A percentile compares a stretch with the other conserved stretches of the same genome.
Conservation (phyloP, 2,888 invertebrate genomes). For the Drosophila colorata region DNA sequence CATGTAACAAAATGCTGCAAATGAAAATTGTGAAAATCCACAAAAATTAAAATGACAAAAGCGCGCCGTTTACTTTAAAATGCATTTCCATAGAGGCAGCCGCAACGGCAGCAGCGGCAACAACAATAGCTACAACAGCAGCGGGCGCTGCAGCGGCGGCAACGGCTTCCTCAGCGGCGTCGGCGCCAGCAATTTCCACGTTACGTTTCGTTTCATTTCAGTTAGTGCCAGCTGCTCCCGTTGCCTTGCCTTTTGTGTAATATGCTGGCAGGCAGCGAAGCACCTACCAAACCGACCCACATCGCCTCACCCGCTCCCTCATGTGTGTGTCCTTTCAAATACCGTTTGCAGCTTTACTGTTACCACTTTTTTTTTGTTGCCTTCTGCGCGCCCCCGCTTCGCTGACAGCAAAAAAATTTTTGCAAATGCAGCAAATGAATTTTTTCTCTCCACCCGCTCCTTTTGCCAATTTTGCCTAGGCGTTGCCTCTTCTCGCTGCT, state of each 20-base stretch:
- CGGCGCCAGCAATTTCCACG: slow-evolving; percentile 73
- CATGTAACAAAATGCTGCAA: slow-evolving; percentile 37
- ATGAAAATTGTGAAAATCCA: slow-evolving; percentile 77
- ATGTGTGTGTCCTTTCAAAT: slow-evolving; percentile 61
- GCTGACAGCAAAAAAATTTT: slow-evolving; percentile 70
- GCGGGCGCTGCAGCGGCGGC: neutral
- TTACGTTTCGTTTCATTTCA: slow-evolving; percentile 80
- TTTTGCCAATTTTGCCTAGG: slow-evolving; percentile 54
- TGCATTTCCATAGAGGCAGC: slow-evolving; percentile 69
- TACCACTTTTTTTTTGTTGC: neutral
- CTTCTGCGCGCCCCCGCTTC: neutral
- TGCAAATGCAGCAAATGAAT: slow-evolving; percentile 82
- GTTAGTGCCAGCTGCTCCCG: slow-evolving; percentile 77
- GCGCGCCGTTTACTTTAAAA: slow-evolving; percentile 77
- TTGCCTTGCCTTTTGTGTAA: slow-evolving; percentile 63
- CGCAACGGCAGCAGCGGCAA: slow-evolving; percentile 1
- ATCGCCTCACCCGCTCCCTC: neutral
- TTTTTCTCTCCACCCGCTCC: slow-evolving; percentile 61
- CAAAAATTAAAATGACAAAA: slow-evolving; percentile 82
- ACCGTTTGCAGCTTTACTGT: slow-evolving; percentile 19
- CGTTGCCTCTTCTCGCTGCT: neutral
- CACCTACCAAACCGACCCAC: slow-evolving; percentile 9
- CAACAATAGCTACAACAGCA: slow-evolving; percentile 6
- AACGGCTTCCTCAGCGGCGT: slow-evolving; percentile 18
- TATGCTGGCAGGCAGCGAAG: slow-evolving; percentile 46